Base-by-base conservation (phyloP, 2,888 invertebrate species). In the Drosophila flavopinicola region DNA sequence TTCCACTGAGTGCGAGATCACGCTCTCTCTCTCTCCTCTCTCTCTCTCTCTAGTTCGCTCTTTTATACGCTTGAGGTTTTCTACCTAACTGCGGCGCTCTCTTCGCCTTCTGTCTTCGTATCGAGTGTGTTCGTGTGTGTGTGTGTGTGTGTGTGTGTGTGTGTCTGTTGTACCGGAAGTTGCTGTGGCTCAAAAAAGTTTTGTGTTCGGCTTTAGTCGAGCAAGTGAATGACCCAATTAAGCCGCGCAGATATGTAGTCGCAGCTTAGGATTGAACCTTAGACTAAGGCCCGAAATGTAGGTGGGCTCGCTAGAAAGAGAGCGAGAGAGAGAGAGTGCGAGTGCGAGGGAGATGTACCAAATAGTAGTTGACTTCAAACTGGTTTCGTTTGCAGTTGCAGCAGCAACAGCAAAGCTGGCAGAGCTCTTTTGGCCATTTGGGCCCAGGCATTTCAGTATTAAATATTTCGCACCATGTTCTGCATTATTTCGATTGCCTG, bases 401-500 rank as follows among this genome's bases (percentile, higher is more conserved):
- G 54, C 52, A 65, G 38, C 54, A 73, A 30, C 39, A 47, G 29
- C 9, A 58, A 39, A 60, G 39, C 59, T 33, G 38, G 56, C 70
- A 51, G 23, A 1, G 7, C 51, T 56, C 57, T 61, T 60, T 60
- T 66, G 44, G 59, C 63, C 56, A 57, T 57, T 59, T 54, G 39
- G 38, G 48, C 61, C 33, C 45, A 54, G 51, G 49, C 70, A 84
- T 74, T 87, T 85, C 66, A 75, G 83, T 78, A 82, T 85, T 83
- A 82, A 83, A 83, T 85, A 78, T 85, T 83, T 83, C 85, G 87
- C 82, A 87, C 87, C 82, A 87, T 85, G 85, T 85, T 87, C 85
- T 85, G 88, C 74, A 84, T 74, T 88, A 78, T 75, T 88, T 74
- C 72, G 79, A 84, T 78, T 72, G 71, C 66, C 66, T 63, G 70